Conservation (phyloP, 2,113 vertebrate species). For the Pterocles gutturalis region DNA sequence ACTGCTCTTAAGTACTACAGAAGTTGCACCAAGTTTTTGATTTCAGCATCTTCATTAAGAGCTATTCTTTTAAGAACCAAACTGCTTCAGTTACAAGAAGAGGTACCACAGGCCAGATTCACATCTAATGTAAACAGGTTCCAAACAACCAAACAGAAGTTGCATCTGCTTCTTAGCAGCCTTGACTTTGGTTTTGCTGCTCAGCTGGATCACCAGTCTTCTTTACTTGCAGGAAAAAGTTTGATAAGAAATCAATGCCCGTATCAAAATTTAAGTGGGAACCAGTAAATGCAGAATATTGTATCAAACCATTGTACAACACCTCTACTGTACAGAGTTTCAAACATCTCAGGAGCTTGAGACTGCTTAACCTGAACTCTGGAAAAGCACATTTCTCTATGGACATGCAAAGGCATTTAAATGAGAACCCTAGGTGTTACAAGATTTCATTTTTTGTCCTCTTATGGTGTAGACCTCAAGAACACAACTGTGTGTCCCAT, state of each 20-base stretch:
- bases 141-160: slow-evolving; percentile 34
- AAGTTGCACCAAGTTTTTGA: slow-evolving; percentile 25
- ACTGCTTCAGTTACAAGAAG: background rate
- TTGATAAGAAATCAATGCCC: slow-evolving; percentile 54
- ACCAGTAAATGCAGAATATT: slow-evolving; percentile 71
- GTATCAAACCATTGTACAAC: slow-evolving; percentile 62
- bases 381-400: slow-evolving; percentile 61
- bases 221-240: slow-evolving; percentile 67
- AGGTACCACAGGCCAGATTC: background rate
- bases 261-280: slow-evolving; percentile 73
- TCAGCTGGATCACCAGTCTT: slow-evolving; percentile 55
- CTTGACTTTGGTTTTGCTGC: slow-evolving; percentile 58
- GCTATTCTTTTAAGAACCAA: slow-evolving; percentile 9
- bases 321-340: slow-evolving; percentile 66
- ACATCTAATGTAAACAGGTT: slow-evolving; percentile 15
- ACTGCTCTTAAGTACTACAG: background rate
- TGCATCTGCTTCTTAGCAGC: slow-evolving; percentile 20
- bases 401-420: slow-evolving; percentile 74
- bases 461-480: slow-evolving; percentile 20
- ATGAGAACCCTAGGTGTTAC: slow-evolving; percentile 22
- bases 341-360: slow-evolving; percentile 70
- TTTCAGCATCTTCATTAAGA: slow-evolving; percentile 41
- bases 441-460: background rate
- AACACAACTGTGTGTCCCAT: slow-evolving; percentile 20
- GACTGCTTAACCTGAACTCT: slow-evolving; percentile 69